Base-by-base conservation (phyloP, 2,113 vertebrate species). In the Nipponia nippon region DNA sequence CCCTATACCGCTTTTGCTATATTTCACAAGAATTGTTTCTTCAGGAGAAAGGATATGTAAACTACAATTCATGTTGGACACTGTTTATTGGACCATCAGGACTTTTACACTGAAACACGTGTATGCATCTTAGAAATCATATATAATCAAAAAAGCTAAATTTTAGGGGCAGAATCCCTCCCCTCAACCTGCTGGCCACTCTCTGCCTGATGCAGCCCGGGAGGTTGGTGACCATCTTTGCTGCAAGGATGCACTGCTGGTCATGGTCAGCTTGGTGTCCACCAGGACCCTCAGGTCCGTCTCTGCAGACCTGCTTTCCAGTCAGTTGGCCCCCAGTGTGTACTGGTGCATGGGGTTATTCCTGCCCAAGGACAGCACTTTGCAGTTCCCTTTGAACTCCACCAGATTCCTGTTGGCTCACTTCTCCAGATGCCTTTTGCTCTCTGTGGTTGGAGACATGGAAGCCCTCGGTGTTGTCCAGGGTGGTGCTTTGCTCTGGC, bases 161-260 rank as follows among this genome's bases (percentile, higher is more conserved):
- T 72, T 65, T 47, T 16, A 53, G 40, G 32, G 50, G 32, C 38
- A 46, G 21, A 52, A 32, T 36, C 42, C 63, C 13, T 17, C 22
- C 50, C 52, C 25, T 42, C 1, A 16, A 7, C 44, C 53, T 10
- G 3, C 22, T 34, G 66, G 14, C 26, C 46, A 38, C 2, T 3
- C 20, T 66, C 16, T 67, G 52, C 52, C 40, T 46, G 26, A 5
- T 13, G 34, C 15, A 22, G 78, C 62, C 78, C 25, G 6, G 30
- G 16, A 49, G n/a, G 58, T 32, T 30, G 49, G 25, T 25, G 53
- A 6, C 36, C 4, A 3, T 27, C 36, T 7, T 44, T n/a, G 2
- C 30, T 1, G 1, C 25, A 16, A 29, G 25, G 46, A 14, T 6
- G 5, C 4, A 2, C 20, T 30, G 46, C 25, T 72, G 47, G 19